Base-by-base conservation (phyloP, 2,888 invertebrate genomes). In the Liodrosophila aerea region DNA sequence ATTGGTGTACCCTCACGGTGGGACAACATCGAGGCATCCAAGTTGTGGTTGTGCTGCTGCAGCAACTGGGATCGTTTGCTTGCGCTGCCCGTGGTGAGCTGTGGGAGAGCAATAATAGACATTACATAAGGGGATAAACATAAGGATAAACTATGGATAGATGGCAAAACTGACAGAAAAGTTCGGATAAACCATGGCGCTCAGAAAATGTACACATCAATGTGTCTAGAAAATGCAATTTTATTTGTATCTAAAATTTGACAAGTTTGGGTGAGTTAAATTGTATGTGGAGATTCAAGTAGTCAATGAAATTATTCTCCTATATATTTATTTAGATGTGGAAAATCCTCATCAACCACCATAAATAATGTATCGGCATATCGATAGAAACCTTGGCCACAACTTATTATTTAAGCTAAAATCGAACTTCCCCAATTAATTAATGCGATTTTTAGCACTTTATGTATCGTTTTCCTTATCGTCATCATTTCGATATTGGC, bases 1-100 rank as follows among this genome's bases (percentile, higher is more conserved):
- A 93, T 91, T 27, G 95, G 94, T 18, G 94, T 95, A 52, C 92
- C 92, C 85, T 94, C 94, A 88, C 94, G 93, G 44, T 88, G 87
- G 11, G 72, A 70, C 40, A 86, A 46, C 58, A 88, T 53, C 27
- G 88, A 86, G 41, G 64, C 75, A 44, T 90, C 89, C 67, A 86
- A 64, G 62, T 84, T 84, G 62, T 85, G 83, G 12, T 77, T 69
- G 9, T 73, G 54, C 56, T 73, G 64, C 33, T 74, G 76, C 60
- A 64, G 57, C 33, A 46, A 64, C 46, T 85, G 87, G 1, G 86
- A 88, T 15, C 86, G 83, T 46, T 88, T 89, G 67, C 87, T 88
- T 11, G 72, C 75, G 33, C 86, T 88, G 59, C 88, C 88, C 36
- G 88, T 88, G 64, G 88, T 88, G 12, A 85, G 64, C 87, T 87